Base-by-base conservation (phyloP, 2,888 invertebrate species). In the Monoplex corrugatus region DNA sequence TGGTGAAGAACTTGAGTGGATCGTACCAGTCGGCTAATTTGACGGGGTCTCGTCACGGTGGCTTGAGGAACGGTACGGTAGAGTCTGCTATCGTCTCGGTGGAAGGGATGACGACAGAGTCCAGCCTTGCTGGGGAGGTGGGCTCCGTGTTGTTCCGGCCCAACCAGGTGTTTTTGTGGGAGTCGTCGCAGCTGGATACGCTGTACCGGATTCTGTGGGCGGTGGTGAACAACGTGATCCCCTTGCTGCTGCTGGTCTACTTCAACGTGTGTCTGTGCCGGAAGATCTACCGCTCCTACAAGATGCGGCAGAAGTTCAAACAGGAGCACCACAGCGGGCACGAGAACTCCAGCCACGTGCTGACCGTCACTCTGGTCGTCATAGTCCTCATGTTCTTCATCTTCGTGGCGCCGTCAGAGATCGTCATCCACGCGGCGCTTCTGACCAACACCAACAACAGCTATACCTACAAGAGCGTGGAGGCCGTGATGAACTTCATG, bases 401-500 rank as follows among this genome's bases (percentile, higher is more conserved):
- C 32, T 92, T 95, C 8, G 95, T 95, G 35, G 94, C 95, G 28
- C 95, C 95, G 8, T 94, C 94, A 0, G 95, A 95, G 90, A 94
- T 95, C 68, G 93, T 94, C 19, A 92, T 93, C 89, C 94, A 94
- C 89, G 91, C 94, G 23, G 92, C 92, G 6, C 91, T 92, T 78
- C 90, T 94, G 63, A 92, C 91, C 84, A 92, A 93, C 88, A 92
- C 90, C n/a, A 92, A 91, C n/a, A 92, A 92, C 87, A 92, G 92
- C 84, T 94, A 94, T 87, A 90, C 93, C 1, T 93, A 93, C 86
- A 94, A 94, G 90, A 94, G 94, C 0, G 95, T 94, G 28, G 94
- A 94, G 87, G 93, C 92, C 32, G 92, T 97, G 86, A 97, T 98
- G 89, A 98, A 98, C 96, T 96, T 98, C 57, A 96, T 98, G 95